Base-by-base conservation (phyloP, 1,140 invertebrate species). In the Drosophila tani region DNA sequence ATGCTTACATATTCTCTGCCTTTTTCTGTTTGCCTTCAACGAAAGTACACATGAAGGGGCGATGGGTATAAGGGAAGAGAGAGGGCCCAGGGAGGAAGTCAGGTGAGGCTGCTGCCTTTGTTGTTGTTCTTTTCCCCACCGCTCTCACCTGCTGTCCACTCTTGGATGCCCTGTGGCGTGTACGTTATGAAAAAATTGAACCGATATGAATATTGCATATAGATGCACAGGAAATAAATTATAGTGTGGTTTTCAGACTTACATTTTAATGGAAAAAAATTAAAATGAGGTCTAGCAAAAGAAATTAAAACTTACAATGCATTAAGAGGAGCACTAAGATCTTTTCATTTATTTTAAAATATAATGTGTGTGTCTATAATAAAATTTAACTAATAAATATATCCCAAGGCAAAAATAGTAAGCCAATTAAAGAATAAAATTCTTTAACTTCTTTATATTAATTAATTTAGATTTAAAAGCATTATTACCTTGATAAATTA, bases 1-100 rank as follows among this genome's bases (percentile, higher is more conserved):
- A 57, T 35, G 17, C 51, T 68, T 57, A 24, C 68, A 69, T 47
- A 69, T 53, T 55, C 64, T 49, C 38, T 62, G 49, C 57, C 55
- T 60, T 71, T 82, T 75, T 53, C 53, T 84, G 82, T 85, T 85
- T 78, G 78, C 67, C 60, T 77, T 78, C 73, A 59, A 66, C 62
- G 53, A 66, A 73, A n/a, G 50, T 19, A 57, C 51, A 70, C 65
- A 64, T 32, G 46, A 21, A 65, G 29, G 19, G 59, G 32, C 14
- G 19, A 15, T 21, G 21, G 29, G 29, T 3, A 40, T 15, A 32
- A 7, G 47, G 32, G 8, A n/a, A 40, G 29, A 8, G 29, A 32
- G 8, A 32, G 29, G 29, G 8, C 0, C 6, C 29, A 9, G 17
- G 19, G 19, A 29, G 12, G 38, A 35, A 24, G 46, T 45, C 53